Evolutionary conservation across 1,140 invertebrate species (phyloP), one percentile per base, ranked within the genome.

Genomic region (Meteorus sp.): DNA sequence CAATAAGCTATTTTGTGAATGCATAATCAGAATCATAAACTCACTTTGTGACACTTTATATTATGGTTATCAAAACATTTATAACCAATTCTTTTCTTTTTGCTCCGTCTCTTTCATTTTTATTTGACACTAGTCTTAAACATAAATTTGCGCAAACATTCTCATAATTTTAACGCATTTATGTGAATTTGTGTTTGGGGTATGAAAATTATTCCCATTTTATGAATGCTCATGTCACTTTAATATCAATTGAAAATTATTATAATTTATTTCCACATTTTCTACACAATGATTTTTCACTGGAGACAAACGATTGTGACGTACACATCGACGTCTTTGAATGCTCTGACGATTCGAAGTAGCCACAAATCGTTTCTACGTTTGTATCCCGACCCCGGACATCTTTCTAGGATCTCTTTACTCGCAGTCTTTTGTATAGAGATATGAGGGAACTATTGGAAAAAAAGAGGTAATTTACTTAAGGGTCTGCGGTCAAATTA

Each of bases 401-500:
- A 19, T 44, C 9, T 44, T 17, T 44, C 17, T 44, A 20, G 11
- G 3, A 6, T 39, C 5, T 5, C 41, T 6, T 7, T 22, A 6
- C 3, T 7, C 15, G 17, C 13, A 50, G 29, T 51, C 54, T 23
- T 45, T 37, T 45, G n/a, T n/a, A n/a, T 15, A 33, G 31, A 23
- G 15, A 9, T 20, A 6, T 13, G 41, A 31, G 27, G 31, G 45
- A 15, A 6, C 9, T n/a, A 25, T 11, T 22, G 29, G 25, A 1
- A 29, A 22, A 37, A 50, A 52, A 55, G 48, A 47, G 22, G 17
- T 22, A 22, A 23, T 23, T 2, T 41, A 44, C 41, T 8, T n/a
- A 44, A 74, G 70, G 64, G 56, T 39, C 67, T 75, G 75, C 50
- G 76, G 74, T 71, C 63, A 44, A 31, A 59, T 50, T 66, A 66